phyloP scores from a whole-genome alignment of 2,888 invertebrate genomes.

The Apotomis capreana region DNA sequence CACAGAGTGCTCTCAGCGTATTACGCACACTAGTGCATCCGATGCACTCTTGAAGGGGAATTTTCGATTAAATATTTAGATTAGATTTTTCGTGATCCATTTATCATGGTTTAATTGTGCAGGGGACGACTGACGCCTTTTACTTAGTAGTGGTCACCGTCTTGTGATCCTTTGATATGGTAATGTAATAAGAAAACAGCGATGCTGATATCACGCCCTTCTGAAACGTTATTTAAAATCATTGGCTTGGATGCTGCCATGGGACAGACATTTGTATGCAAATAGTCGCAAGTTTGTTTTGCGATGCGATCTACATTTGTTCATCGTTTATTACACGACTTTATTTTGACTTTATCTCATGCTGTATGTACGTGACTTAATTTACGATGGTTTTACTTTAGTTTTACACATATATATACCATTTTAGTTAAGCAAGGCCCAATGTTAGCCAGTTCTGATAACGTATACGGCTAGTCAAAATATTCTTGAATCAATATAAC shows the following conservation, averaged over 20 bases:
- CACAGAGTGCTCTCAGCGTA: conserved; percentile 34
- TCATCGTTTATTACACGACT: conserved; percentile 1
- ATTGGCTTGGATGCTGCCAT: conserved; percentile 40
- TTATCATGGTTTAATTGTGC: conserved; percentile 80
- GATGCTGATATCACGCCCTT: conserved; percentile 45
- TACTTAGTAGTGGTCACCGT: conserved; percentile 57
- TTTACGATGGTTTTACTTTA: too few relatives aligned
- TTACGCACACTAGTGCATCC: conserved; percentile 37
- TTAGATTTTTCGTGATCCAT: conserved; percentile 82
- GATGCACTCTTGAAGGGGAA: conserved; percentile 67
- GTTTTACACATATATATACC: too few relatives aligned
- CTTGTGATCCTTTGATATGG: conserved; percentile 76
- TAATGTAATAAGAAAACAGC: conserved; percentile 71
- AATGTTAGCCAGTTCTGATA: too few relatives aligned
- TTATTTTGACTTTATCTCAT: background rate
- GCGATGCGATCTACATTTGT: conserved; percentile 9
- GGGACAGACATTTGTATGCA: conserved; percentile 35
- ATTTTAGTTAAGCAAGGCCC: too few relatives aligned
- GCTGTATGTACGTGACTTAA: background rate
- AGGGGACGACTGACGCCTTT: conserved; percentile 63
- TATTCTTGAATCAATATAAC: too few relatives aligned
- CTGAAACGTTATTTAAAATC: conserved; percentile 43
- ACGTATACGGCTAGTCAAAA: too few relatives aligned
- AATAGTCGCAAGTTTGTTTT: conserved; percentile 23
- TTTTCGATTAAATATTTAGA: conserved; percentile 83